phyloP scores from a whole-genome alignment of 2,888 invertebrate genomes.

The Nysson spinosus region DNA sequence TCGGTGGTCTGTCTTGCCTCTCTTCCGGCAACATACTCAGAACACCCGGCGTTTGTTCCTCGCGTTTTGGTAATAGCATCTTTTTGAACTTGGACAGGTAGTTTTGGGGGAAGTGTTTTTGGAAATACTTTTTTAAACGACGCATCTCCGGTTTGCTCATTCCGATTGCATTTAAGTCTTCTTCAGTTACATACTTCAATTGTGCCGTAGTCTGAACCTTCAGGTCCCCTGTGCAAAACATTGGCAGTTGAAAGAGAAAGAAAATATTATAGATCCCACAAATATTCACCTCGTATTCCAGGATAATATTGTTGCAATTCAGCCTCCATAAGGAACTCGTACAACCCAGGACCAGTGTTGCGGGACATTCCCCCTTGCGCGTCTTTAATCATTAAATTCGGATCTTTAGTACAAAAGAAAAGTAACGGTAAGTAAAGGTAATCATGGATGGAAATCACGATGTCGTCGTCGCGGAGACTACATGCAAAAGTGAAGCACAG shows the following conservation, averaged over 20 bases:
- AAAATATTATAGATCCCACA: not conserved
- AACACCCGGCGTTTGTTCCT: slow-evolving; percentile 72
- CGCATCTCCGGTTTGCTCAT: slow-evolving; percentile 97
- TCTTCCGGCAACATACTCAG: slow-evolving; percentile 74
- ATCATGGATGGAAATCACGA: slow-evolving; percentile 1
- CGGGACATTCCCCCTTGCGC: slow-evolving; percentile 74
- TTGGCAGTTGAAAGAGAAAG: no score
- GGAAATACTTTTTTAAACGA: slow-evolving; percentile 94
- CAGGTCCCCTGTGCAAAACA: slow-evolving; percentile 80
- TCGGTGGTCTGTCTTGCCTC: slow-evolving; percentile 74
- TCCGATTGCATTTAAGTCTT: slow-evolving; percentile 94
- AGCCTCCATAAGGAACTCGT: slow-evolving; percentile 95
- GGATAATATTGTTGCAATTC: slow-evolving; percentile 95
- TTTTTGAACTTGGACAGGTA: slow-evolving; percentile 95
- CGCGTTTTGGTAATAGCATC: slow-evolving; percentile 82
- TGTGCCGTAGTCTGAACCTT: slow-evolving; percentile 93
- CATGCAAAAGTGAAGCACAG: slow-evolving; percentile 32
- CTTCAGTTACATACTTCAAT: slow-evolving; percentile 95
- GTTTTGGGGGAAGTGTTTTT: slow-evolving; percentile 95
- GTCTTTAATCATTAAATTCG: slow-evolving; percentile 64
- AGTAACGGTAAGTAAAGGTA: not conserved
- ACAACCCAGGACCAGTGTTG: slow-evolving; percentile 82
- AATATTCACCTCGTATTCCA: slow-evolving; percentile 73
- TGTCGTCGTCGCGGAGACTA: slow-evolving; percentile 19
- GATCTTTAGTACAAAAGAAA: no score